phyloP scores from a whole-genome alignment of 2,888 invertebrate species.

The Eilema depressum region DNA sequence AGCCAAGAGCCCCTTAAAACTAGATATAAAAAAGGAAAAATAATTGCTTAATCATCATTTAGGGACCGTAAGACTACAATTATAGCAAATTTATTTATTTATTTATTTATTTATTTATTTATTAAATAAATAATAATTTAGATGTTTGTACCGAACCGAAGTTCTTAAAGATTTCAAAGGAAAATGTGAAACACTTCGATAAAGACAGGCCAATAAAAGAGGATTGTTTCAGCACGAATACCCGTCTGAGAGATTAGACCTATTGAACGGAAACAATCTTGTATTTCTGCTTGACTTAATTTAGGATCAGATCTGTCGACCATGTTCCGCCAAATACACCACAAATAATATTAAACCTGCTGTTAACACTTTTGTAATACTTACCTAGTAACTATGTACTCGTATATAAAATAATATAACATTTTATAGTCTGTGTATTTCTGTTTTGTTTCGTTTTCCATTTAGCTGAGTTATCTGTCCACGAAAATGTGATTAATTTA shows the following conservation, averaged over 20 bases:
- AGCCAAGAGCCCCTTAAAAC: too few species aligned
- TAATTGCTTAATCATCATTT: too few species aligned
- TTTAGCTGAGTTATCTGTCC: background rate
- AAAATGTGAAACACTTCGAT: slow-evolving; percentile 74
- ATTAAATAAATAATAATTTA: background rate
- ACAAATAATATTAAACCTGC: slow-evolving; percentile 52
- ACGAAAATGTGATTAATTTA: background rate
- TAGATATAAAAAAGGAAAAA: too few species aligned
- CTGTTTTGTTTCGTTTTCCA: slow-evolving; percentile 6
- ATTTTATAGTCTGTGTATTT: background rate
- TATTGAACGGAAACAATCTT: slow-evolving; percentile 85
- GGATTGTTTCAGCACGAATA: slow-evolving; percentile 82
- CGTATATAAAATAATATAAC: too few species aligned
- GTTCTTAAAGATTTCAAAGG: slow-evolving; percentile 53
- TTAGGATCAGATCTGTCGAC: slow-evolving; percentile 66
- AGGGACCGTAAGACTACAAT: too few species aligned
- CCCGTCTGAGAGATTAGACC: slow-evolving; percentile 82
- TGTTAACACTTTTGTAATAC: slow-evolving; percentile 15
- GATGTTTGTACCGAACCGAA: slow-evolving; percentile 48
- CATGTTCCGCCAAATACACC: slow-evolving; percentile 59
- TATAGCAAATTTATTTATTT: too few species aligned
- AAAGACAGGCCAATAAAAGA: slow-evolving; percentile 82
- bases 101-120: too few species aligned
- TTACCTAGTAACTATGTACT: background rate
- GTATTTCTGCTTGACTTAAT: slow-evolving; percentile 81